phyloP scores from a whole-genome alignment of 2,797 vertebrate species.

The Lophotriccus pileatus region DNA sequence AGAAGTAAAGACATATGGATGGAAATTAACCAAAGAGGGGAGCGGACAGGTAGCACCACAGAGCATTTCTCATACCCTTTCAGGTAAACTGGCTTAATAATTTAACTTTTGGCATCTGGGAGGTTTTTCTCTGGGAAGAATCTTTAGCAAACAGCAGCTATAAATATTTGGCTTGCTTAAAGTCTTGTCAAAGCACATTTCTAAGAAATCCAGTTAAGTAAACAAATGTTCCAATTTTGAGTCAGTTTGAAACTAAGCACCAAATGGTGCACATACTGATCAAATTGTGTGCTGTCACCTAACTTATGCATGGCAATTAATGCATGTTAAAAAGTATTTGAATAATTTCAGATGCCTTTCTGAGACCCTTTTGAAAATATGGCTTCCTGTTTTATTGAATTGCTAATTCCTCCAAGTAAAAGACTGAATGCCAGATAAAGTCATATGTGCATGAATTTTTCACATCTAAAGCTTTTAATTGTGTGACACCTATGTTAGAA shows the following conservation, averaged over 20 bases:
- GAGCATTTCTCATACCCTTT: neutral
- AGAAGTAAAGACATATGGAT: neutral
- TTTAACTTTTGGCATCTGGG: neutral
- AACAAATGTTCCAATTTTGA: neutral
- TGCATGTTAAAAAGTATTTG: neutral
- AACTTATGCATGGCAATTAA: neutral
- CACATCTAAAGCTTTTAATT: neutral
- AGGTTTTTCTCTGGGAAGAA: neutral
- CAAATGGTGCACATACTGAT: neutral
- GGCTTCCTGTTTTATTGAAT: neutral
- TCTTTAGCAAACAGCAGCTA: neutral
- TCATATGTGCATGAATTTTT: neutral
- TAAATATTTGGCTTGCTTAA: conserved; percentile 6
- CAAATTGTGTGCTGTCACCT: neutral
- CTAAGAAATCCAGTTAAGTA: neutral
- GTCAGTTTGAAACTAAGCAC: neutral
- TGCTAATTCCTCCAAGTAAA: neutral
- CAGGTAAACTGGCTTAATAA: neutral
- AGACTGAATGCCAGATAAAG: neutral
- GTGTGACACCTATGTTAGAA: neutral
- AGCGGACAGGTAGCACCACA: neutral
- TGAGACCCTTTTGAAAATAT: neutral
- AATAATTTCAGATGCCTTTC: neutral
- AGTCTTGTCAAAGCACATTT: neutral
- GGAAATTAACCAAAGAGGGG: neutral